These are phyloP conservation scores for Melipona quadrifasciata DNA, from an alignment of 1,140 invertebrate species.

Conservation along the genomic window DNA sequence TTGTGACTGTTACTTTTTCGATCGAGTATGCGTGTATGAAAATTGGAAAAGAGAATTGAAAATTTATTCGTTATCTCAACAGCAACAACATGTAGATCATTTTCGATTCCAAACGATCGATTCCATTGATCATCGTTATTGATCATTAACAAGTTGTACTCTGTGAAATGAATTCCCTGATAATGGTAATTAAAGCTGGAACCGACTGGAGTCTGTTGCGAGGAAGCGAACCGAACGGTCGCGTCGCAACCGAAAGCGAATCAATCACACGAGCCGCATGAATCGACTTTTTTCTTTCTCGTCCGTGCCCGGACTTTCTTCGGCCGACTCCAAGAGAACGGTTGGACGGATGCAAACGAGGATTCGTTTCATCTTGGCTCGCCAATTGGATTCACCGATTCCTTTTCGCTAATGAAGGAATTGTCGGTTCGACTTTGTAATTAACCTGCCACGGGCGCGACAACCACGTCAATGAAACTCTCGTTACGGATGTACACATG, in stretches of 20 bases:
- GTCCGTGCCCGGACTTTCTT: background rate
- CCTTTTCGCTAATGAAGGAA: slow-evolving; percentile 71
- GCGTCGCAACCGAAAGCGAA: slow-evolving; percentile 52
- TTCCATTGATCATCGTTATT: slow-evolving; percentile 13
- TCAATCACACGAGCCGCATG: slow-evolving; percentile 71
- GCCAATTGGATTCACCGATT: slow-evolving; percentile 61
- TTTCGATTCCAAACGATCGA: background rate
- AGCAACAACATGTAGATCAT: background rate
- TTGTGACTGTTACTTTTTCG: background rate
- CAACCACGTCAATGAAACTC: slow-evolving; percentile 68
- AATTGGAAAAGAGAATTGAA: too few species aligned
- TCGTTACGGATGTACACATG: slow-evolving; percentile 64
- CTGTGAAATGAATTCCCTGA: slow-evolving; percentile 17
- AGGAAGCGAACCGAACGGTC: background rate
- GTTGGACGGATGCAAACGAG: slow-evolving; percentile 60
- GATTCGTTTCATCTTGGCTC: slow-evolving; percentile 51
- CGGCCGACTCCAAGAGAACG: slow-evolving; percentile 9
- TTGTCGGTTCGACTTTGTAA: slow-evolving; percentile 71
- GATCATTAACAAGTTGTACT: slow-evolving; percentile 37
- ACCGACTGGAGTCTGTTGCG: background rate
- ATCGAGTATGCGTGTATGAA: too few species aligned
- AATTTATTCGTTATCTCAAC: too few species aligned
- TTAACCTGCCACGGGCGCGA: slow-evolving; percentile 60
- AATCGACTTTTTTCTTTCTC: slow-evolving; percentile 39
- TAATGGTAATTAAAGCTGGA: slow-evolving; percentile 26